These are phyloP conservation scores for Ectemnius cavifrons DNA, from an alignment of 2,888 invertebrate genomes.

Conservation along the genomic window DNA sequence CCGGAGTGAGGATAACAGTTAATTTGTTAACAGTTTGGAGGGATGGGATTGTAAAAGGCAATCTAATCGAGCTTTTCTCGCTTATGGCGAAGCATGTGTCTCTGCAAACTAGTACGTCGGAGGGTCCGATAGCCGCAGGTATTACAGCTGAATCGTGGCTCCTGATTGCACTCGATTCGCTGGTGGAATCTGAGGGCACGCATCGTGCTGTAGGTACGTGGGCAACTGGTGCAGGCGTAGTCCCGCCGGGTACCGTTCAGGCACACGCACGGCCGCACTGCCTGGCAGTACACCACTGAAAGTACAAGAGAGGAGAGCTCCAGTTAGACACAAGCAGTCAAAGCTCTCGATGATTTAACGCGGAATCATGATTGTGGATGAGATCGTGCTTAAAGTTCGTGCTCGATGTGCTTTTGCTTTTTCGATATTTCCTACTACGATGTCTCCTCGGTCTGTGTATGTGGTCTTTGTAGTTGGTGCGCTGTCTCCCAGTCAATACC, in stretches of 20 bases:
- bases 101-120: slow-evolving; percentile 57
- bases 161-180: slow-evolving; percentile 63
- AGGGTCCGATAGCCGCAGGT: slow-evolving; percentile 62
- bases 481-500: too few relatives aligned
- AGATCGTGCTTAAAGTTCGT: slow-evolving; percentile 13
- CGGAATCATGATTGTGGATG: not conserved
- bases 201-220: slow-evolving; percentile 59
- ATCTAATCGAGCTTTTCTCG: slow-evolving; percentile 12
- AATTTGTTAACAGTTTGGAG: too few relatives aligned
- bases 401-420: slow-evolving; percentile 7
- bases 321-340: slow-evolving; percentile 12
- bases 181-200: slow-evolving; percentile 63
- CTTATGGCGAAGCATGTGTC: slow-evolving; percentile 61
- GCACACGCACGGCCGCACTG: slow-evolving; percentile 20
- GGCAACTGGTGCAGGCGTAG: slow-evolving; percentile 59
- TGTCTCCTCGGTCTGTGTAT: too few relatives aligned
- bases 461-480: too few relatives aligned
- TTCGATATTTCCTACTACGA: not conserved
- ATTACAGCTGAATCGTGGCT: slow-evolving; percentile 62
- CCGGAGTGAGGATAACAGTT: too few relatives aligned
- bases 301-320: slow-evolving; percentile 20
- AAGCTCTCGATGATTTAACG: not conserved
- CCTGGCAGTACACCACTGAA: slow-evolving; percentile 20
- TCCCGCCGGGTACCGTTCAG: slow-evolving; percentile 25
- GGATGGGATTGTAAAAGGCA: not conserved